Base-by-base conservation (phyloP, 2,888 invertebrate genomes). In the Melanophora roralis region DNA sequence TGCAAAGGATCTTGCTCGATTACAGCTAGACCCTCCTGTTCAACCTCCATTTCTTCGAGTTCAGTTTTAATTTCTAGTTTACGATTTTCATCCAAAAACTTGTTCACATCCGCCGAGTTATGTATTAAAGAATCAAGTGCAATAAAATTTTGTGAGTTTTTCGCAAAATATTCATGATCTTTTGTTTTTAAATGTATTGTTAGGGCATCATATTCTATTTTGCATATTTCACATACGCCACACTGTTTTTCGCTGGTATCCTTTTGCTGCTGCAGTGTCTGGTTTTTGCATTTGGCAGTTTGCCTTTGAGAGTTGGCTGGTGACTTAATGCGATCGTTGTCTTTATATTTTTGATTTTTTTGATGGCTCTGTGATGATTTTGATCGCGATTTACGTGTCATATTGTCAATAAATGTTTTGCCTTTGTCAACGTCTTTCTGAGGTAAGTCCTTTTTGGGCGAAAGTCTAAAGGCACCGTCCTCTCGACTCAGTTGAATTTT, bases 181-280 rank as follows among this genome's bases (percentile, higher is more conserved):
- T 94, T 94, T 34, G 94, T 94, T 82, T 94, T 93, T 19, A 95
- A 90, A 86, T 96, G 96, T 81, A 93, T 91, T 14, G 92, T 92
- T 12, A 94, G 91, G 85, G 93, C 94, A 76, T 91, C 92, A 89
- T 95, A 96, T 85, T 94, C 94, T 59, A 93, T 90, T 86, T 94
- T 94, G 89, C 96, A 96, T 89, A 96, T 94, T 90, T 95, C 95
- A 90, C 95, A 95, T 86, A 94, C 95, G 16, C 95, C 95, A 49
- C 92, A 92, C 82, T 91, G 89, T 53, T 89, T 89, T 2, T 90
- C 89, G 34, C 86, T 88, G 0, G 89, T 85, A 40, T 88, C 88
- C 67, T 87, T 86, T 2, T 75, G 65, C 19, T 86, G 84, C 45
- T 76, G 75, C 0, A 68, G 68, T 11, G 80, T 76, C 62, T 64